These are phyloP conservation scores for Danaus plexippus DNA, from an alignment of 1,140 invertebrate species.

Conservation along the genomic window DNA sequence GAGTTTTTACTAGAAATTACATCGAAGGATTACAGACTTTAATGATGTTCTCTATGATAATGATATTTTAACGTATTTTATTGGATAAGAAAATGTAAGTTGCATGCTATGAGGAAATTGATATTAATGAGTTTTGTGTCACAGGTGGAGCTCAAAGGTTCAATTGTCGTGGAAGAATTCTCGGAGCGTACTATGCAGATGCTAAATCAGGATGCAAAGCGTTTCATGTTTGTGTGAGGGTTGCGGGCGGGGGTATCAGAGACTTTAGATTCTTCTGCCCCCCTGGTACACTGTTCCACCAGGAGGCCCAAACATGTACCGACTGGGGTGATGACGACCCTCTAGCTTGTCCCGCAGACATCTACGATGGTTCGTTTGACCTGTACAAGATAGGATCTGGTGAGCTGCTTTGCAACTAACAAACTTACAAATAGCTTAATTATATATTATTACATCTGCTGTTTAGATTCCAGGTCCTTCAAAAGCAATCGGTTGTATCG, in stretches of 20 bases:
- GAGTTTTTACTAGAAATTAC: too few relatives aligned
- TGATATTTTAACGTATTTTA: too few relatives aligned
- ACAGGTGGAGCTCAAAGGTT: constrained; percentile 88
- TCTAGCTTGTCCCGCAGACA: constrained; percentile 84
- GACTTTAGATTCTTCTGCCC: constrained; percentile 91
- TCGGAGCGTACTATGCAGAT: constrained; percentile 93
- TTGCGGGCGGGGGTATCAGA: constrained; percentile 81
- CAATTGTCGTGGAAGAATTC: constrained; percentile 87
- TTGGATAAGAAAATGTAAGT: too few relatives aligned
- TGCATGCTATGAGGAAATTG: too few relatives aligned
- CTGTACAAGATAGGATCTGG: constrained; percentile 84
- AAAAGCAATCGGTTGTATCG: not conserved
- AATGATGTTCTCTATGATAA: too few relatives aligned
- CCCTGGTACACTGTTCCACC: constrained; percentile 93
- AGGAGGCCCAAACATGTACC: constrained; percentile 92
- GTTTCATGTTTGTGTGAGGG: constrained; percentile 91
- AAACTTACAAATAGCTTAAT: constrained; percentile 16
- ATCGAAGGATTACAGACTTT: too few relatives aligned
- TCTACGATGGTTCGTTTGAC: constrained; percentile 88
- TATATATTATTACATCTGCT: not conserved
- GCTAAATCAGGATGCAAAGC: constrained; percentile 92
- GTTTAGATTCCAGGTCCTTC: not conserved
- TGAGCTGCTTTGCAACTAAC: constrained; percentile 69
- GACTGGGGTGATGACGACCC: constrained; percentile 84
- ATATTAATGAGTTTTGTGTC: constrained; percentile 10